Base-by-base conservation (phyloP, 37 sponge, comb jelly and placozoan species). In the Tethya wilhelma region DNA sequence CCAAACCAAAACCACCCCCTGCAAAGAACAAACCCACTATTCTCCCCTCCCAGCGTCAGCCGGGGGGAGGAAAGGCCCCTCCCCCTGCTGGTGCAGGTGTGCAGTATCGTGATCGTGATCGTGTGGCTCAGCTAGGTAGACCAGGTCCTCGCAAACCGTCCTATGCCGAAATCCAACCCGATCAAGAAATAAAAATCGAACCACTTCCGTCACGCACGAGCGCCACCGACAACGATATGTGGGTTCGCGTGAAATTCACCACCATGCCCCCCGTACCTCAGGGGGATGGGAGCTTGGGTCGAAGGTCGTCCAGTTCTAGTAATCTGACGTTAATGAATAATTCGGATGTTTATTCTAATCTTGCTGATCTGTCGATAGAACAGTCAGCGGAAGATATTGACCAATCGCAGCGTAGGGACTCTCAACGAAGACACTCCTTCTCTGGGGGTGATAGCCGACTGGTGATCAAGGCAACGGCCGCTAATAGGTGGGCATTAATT, bases 151-250 rank as follows among this genome's bases (percentile, higher is more conserved):
- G 23, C 69, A 32, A 67, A 46, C 43, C 74, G 0, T 39, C 82
- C 23, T 82, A 73, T 32, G 33, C 39, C 37, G 67, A 70, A 29
- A 58, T 73, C 36, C 41, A 38, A 4, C 34, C 42, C 5, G 67
- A 83, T 38, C 75, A 60, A 30, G 68, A 43, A 32, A 74, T 83
- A 6, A 55, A 12, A 1, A 44, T 89, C 37, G 70, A 75, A 34
- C 84, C 79, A 22, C n/a, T 65, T 6, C 28, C 60, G 8, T 38
- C 59, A 1, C 64, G 74, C 9, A 23, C 45, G 66, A 81, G 77
- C 43, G 69, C 59, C 19, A 23, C 17, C 4, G 88, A 87, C 70
- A 69, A 81, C 59, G 88, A 87, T 38, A 71, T 82, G 79, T 79
- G 83, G 89, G 74, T 72, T 36, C 40, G 38, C 19, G 74, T 89